phyloP scores from a whole-genome alignment of 2,888 invertebrate genomes.

The Corbicula japonica region DNA sequence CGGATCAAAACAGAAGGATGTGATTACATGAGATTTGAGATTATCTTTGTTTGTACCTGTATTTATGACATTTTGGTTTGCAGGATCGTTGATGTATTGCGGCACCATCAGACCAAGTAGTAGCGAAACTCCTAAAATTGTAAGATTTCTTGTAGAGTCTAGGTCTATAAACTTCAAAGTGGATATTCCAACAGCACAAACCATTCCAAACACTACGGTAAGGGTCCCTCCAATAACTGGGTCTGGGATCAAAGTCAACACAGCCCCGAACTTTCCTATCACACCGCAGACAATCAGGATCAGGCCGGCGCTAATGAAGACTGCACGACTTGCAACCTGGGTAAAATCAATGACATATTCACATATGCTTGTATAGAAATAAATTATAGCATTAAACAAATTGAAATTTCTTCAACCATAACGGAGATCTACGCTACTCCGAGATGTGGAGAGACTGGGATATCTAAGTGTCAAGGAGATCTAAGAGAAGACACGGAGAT shows the following conservation, averaged over 20 bases:
- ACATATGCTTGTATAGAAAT: no score
- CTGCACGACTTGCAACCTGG: constrained; percentile 87
- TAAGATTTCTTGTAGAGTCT: constrained; percentile 94
- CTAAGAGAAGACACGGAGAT: no score
- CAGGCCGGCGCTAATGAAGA: constrained; percentile 86
- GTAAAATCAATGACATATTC: background rate
- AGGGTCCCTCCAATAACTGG: constrained; percentile 87
- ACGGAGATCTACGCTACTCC: no score
- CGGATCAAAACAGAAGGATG: no score
- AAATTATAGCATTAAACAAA: no score
- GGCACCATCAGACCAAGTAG: constrained; percentile 92
- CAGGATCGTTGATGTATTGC: constrained; percentile 74
- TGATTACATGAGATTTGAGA: no score
- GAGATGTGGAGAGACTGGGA: no score
- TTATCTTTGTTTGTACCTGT: no score
- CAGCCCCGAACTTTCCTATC: constrained; percentile 87
- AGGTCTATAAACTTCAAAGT: constrained; percentile 89
- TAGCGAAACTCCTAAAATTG: constrained; percentile 95
- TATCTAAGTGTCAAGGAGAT: no score
- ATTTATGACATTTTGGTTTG: constrained; percentile 67
- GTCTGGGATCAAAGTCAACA: constrained; percentile 87
- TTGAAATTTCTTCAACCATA: no score
- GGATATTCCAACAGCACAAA: constrained; percentile 84
- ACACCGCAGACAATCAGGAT: constrained; percentile 86
- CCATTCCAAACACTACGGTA: constrained; percentile 83